Conservation (phyloP, 1,140 invertebrate species). For the Nasonia giraulti region DNA sequence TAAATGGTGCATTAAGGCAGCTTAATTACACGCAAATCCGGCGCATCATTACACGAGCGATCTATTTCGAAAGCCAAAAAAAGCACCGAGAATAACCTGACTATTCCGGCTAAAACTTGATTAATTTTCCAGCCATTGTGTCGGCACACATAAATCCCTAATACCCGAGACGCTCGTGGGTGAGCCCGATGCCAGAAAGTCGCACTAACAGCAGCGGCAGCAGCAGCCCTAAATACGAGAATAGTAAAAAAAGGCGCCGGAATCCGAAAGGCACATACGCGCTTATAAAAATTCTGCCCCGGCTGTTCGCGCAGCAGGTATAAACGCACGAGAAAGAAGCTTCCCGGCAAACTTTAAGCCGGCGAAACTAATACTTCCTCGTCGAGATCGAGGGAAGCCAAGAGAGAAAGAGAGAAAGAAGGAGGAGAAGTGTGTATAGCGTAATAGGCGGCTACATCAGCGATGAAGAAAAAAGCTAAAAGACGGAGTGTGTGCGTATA, state of each 20-base stretch:
- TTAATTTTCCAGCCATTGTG: constrained; percentile 36
- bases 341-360: constrained; percentile 27
- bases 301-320: not conserved
- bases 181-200: not conserved
- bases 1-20: no score
- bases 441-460: no score
- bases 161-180: constrained; percentile 41
- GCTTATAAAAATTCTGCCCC: not conserved
- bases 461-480: constrained; percentile 3
- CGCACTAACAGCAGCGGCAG: not conserved
- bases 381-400: not conserved
- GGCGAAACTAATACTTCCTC: constrained; percentile 47
- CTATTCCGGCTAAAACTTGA: constrained; percentile 14
- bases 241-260: constrained; percentile 22
- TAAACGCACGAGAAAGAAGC: not conserved
- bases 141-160: not conserved
- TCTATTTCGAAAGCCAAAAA: not conserved
- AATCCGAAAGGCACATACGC: constrained; percentile 1
- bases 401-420: not conserved
- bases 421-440: not conserved
- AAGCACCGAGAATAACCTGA: not conserved
- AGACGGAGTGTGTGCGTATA: not conserved
- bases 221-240: not conserved
- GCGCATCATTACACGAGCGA: not conserved
- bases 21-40: no score